Evolutionary conservation across 2,888 invertebrate genomes (phyloP).

Genomic region (Scelioninae gen. 2): DNA sequence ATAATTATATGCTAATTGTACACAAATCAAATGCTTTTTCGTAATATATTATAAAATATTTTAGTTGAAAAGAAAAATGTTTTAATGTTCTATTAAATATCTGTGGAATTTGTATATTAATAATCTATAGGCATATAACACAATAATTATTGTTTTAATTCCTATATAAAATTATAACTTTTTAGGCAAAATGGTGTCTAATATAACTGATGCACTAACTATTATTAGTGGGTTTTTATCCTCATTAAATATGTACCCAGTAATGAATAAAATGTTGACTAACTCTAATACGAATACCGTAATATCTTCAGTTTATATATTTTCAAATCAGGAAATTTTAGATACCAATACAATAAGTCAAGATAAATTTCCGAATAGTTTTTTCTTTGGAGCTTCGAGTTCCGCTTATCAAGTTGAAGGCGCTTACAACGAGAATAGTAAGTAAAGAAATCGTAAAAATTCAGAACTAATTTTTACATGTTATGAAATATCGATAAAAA

Average conservation of each 20-base stretch:
- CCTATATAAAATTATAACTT: neutral
- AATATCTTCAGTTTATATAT: slow-evolving; percentile 24
- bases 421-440: slow-evolving; percentile 70
- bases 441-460: neutral
- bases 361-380: slow-evolving; percentile 35
- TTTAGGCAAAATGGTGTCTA: slow-evolving; percentile 19
- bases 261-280: neutral
- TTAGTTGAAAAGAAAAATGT: too few species aligned
- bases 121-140: too few species aligned
- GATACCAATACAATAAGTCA: slow-evolving; percentile 11
- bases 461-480: neutral
- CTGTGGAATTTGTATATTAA: too few species aligned
- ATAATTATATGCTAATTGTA: too few species aligned
- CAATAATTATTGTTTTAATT: too few species aligned
- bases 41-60: too few species aligned
- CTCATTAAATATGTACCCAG: slow-evolving; percentile 26
- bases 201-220: slow-evolving; percentile 3
- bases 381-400: slow-evolving; percentile 77
- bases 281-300: slow-evolving; percentile 1
- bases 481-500: too few species aligned
- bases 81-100: too few species aligned
- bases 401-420: slow-evolving; percentile 81
- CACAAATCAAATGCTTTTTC: too few species aligned
- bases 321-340: slow-evolving; percentile 28
- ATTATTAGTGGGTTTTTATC: slow-evolving; percentile 14